A percentile compares a stretch with the other conserved stretches of the same genome.
Conservation (phyloP, 2,113 vertebrate genomes). For the Struthidea cinerea region DNA sequence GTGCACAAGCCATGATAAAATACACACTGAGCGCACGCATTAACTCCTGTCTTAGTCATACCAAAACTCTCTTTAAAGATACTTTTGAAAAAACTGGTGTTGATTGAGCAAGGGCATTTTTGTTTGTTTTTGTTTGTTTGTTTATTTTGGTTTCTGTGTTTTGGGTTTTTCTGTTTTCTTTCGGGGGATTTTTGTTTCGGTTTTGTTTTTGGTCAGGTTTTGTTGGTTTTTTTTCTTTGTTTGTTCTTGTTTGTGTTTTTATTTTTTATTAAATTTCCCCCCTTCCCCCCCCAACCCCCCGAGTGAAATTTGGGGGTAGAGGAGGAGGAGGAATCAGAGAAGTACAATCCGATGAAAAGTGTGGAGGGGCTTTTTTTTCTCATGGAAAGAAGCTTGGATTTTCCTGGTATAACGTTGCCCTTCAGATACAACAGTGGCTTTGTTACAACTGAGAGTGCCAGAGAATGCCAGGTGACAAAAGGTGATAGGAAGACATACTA, state of each 20-base stretch:
- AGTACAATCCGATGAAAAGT: neutral
- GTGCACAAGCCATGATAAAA: neutral
- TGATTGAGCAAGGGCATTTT: neutral
- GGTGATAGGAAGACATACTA: neutral
- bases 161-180: neutral
- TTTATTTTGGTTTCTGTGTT: neutral
- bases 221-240: neutral
- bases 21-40: neutral
- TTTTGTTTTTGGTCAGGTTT: neutral
- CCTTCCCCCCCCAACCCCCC: accelerated
- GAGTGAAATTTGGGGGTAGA: neutral
- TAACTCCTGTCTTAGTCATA: neutral
- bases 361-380: neutral
- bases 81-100: neutral
- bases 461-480: neutral
- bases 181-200: neutral
- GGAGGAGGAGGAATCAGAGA: neutral
- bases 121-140: neutral
- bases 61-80: neutral
- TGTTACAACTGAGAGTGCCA: neutral
- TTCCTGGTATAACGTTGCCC: neutral
- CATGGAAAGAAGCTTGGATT: neutral
- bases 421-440: neutral
- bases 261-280: neutral
- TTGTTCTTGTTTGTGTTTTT: neutral